Evolutionary conservation across 2,797 vertebrate species (phyloP).

Genomic region (Alfaro cultratus): DNA sequence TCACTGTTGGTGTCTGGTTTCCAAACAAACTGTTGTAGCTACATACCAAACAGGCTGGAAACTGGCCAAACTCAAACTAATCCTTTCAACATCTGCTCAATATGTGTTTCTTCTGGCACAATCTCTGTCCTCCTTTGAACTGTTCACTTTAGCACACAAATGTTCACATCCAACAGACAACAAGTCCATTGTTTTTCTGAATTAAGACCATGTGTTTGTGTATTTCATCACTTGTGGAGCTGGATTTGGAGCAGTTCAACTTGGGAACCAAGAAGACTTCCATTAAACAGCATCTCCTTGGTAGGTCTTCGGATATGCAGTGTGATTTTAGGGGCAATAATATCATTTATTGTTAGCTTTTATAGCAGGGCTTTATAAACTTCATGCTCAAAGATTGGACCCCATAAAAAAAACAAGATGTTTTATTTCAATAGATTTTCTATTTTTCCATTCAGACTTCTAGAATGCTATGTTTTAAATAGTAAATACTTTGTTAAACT

Average conservation of each 20-base stretch:
- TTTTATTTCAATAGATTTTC: not conserved
- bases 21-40: conserved; percentile 31
- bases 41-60: conserved; percentile 28
- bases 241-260: conserved; percentile 28
- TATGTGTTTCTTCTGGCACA: conserved; percentile 38
- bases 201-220: conserved; percentile 51
- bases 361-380: not conserved
- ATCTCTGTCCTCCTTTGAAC: conserved; percentile 34
- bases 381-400: not conserved
- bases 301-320: conserved; percentile 52
- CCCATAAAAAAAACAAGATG: not conserved
- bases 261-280: conserved; percentile 18
- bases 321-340: conserved; percentile 34
- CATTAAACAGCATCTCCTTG: not conserved
- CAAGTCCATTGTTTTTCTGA: conserved; percentile 53
- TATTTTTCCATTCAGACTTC: not conserved
- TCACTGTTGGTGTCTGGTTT: conserved; percentile 33
- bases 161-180: conserved; percentile 27
- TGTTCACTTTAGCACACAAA: not conserved
- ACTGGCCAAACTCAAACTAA: conserved; percentile 37
- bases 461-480: not conserved
- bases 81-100: conserved; percentile 55
- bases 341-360: not conserved
- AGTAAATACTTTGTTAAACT: not conserved
- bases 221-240: conserved; percentile 54